phyloP scores from a whole-genome alignment of 2,113 vertebrate genomes.

The Climacteris rufus region DNA sequence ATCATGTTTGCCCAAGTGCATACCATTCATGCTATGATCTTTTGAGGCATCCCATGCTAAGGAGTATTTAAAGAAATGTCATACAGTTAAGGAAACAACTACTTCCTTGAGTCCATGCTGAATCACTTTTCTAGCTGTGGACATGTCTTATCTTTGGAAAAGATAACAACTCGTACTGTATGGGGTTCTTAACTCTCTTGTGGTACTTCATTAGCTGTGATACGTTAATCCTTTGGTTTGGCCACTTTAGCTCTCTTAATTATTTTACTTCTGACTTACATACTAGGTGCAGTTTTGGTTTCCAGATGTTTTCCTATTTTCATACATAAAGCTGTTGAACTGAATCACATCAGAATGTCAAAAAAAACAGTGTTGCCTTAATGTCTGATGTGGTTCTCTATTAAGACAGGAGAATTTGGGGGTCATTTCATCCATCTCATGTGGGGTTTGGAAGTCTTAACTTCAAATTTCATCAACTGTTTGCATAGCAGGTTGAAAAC shows the following conservation, averaged over 20 bases:
- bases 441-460: background rate
- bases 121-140: slow-evolving; percentile 3
- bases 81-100: background rate
- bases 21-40: background rate
- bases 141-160: background rate
- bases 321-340: background rate
- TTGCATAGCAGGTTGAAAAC: background rate
- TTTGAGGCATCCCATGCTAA: background rate
- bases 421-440: background rate
- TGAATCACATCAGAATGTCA: background rate
- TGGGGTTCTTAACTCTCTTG: background rate
- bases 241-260: background rate
- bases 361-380: background rate
- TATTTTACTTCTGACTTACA: background rate
- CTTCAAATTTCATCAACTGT: background rate
- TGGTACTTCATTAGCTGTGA: background rate
- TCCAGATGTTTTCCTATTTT: background rate
- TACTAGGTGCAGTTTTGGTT: background rate
- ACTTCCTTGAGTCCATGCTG: background rate
- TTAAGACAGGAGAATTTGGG: background rate
- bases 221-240: background rate
- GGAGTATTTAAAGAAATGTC: background rate
- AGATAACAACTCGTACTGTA: background rate
- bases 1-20: background rate
- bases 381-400: background rate